These are phyloP conservation scores for Synergus japonicus DNA, from an alignment of 2,888 invertebrate species.

Conservation along the genomic window DNA sequence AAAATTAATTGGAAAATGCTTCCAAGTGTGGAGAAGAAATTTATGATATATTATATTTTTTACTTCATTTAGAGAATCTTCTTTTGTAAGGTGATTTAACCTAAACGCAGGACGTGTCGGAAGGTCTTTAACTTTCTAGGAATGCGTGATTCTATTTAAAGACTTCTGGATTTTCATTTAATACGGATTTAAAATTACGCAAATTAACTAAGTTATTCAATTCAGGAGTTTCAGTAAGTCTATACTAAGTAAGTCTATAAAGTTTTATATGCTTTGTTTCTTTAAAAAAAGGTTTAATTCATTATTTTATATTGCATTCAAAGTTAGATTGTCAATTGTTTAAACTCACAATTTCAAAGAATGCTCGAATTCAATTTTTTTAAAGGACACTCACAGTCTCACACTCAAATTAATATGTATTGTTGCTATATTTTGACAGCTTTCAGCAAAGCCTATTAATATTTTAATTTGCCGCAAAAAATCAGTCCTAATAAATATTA, in stretches of 20 bases:
- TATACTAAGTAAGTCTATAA: background rate
- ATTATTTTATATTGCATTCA: background rate
- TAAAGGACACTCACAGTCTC: background rate
- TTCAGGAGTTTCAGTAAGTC: background rate
- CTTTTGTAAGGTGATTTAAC: background rate
- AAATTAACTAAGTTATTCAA: background rate
- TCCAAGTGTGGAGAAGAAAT: background rate
- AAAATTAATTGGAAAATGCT: background rate
- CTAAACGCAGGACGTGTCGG: background rate
- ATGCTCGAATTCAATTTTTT: background rate
- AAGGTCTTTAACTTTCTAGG: background rate
- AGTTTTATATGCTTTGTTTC: no score
- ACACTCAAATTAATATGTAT: no score
- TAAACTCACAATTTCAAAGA: background rate
- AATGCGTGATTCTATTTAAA: background rate
- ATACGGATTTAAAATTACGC: background rate
- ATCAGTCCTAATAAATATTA: no score
- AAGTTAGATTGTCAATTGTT: background rate
- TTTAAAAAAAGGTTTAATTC: background rate
- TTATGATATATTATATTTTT: background rate
- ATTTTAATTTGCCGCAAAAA: no score
- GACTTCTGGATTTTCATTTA: background rate
- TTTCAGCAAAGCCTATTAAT: no score
- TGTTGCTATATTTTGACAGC: no score
- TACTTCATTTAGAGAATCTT: background rate